Conservation (phyloP, 37 sponge, comb jelly and placozoan genomes). For the Eunapius fragilis region DNA sequence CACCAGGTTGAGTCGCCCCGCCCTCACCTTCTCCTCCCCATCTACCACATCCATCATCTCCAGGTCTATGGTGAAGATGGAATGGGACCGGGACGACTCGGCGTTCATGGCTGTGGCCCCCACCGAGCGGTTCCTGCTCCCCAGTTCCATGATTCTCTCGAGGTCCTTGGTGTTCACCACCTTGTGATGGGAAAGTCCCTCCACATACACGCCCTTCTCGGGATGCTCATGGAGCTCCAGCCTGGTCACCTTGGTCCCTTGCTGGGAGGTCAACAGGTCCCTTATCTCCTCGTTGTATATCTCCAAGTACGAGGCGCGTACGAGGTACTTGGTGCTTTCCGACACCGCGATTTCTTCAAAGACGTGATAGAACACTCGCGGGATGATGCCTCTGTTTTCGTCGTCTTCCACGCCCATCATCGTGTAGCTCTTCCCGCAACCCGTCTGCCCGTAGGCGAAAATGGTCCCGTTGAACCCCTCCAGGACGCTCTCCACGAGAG, state of each 20-base stretch:
- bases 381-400: conserved; percentile 89
- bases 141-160: conserved; percentile 84
- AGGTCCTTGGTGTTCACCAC: conserved; percentile 70
- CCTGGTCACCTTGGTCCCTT: conserved; percentile 67
- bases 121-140: conserved; percentile 88
- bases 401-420: conserved; percentile 90
- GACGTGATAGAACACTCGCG: conserved; percentile 93
- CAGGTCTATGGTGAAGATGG: conserved; percentile 93
- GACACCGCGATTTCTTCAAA: conserved; percentile 84
- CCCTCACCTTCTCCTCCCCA: conserved; percentile 59
- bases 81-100: conserved; percentile 98
- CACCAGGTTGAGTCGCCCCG: conserved; percentile 92
- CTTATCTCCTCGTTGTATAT: conserved; percentile 98
- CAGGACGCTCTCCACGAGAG: conserved; percentile 89
- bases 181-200: conserved; percentile 79
- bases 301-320: conserved; percentile 91
- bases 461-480: conserved; percentile 95
- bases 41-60: conserved; percentile 77
- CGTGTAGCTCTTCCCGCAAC: conserved; percentile 96
- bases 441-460: conserved; percentile 99
- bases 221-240: conserved; percentile 93
- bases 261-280: conserved; percentile 90
- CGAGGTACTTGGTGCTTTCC: conserved; percentile 70
- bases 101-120: conserved; percentile 98
- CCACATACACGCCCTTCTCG: conserved; percentile 88